Conservation (phyloP, 2,888 invertebrate genomes). For the Agrochola lota region DNA sequence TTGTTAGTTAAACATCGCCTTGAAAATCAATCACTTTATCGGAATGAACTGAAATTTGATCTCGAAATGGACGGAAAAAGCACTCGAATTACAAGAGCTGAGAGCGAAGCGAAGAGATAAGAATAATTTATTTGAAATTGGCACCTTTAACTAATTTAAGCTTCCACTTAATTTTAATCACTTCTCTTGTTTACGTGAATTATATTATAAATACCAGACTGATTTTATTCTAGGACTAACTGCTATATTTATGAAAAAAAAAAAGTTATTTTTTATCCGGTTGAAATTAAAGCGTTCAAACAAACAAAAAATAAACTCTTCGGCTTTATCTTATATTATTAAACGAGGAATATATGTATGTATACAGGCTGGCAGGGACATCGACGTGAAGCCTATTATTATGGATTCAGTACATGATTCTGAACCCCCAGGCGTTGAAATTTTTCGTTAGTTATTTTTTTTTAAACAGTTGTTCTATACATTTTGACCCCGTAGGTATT, state of each 20-base stretch:
- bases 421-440: too few relatives aligned
- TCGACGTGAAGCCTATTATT: too few relatives aligned
- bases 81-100: conserved; percentile 37
- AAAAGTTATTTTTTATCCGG: too few relatives aligned
- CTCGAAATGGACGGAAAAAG: conserved; percentile 31
- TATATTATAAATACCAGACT: background rate
- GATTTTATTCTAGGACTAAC: background rate
- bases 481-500: too few relatives aligned
- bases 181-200: conserved; percentile 10
- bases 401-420: too few relatives aligned
- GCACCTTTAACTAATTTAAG: conserved; percentile 27
- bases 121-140: conserved; percentile 46
- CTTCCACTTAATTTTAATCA: conserved; percentile 25
- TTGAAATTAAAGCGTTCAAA: background rate
- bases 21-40: conserved; percentile 46
- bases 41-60: conserved; percentile 41
- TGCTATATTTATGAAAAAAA: too few relatives aligned
- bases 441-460: too few relatives aligned
- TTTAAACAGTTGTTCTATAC: too few relatives aligned
- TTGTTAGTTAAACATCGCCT: conserved; percentile 14
- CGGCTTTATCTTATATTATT: background rate
- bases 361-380: too few relatives aligned
- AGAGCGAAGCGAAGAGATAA: conserved; percentile 6
- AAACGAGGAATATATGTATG: too few relatives aligned
- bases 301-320: background rate